These are phyloP conservation scores for Nasonia giraulti DNA, from an alignment of 1,140 invertebrate genomes.

Conservation along the genomic window DNA sequence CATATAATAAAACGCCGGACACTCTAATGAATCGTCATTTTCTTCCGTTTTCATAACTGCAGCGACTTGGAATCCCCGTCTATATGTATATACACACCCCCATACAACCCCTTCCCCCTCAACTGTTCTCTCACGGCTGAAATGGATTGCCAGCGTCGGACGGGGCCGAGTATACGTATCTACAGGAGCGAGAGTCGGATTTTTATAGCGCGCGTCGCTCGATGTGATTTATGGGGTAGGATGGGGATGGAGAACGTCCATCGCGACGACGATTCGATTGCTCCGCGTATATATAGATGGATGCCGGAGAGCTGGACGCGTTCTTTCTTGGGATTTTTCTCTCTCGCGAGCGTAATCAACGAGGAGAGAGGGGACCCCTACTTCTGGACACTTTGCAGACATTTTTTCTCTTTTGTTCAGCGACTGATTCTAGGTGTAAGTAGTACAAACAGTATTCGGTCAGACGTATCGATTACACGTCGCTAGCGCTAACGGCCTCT, in stretches of 20 bases:
- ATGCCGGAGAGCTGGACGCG: not conserved
- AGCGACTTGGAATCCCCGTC: not conserved
- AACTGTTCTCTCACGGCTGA: not conserved
- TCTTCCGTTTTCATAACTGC: slow-evolving; percentile 51
- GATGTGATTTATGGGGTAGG: slow-evolving; percentile 16
- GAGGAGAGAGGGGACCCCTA: not conserved
- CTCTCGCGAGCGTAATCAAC: not conserved
- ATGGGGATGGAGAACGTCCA: not conserved
- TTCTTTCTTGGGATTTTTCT: slow-evolving; percentile 19
- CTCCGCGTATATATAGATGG: not conserved
- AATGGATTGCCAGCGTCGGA: not conserved
- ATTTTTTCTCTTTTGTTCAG: not conserved
- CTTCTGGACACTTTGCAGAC: not conserved
- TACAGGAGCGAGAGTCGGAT: not conserved
- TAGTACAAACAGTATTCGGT: not conserved
- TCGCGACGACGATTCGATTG: slow-evolving; percentile 6
- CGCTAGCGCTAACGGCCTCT: not conserved
- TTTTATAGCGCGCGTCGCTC: slow-evolving; percentile 13
- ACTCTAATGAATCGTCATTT: slow-evolving; percentile 67
- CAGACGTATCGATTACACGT: no score
- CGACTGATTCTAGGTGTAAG: not conserved
- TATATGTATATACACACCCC: no score
- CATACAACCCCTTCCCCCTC: not conserved
- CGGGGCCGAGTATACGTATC: not conserved
- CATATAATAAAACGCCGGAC: slow-evolving; percentile 68